Percentiles rank a stretch among this genome's conserved stretches.
Conservation (phyloP, 2,797 vertebrate genomes). For the Luscinia megarhynchos region DNA sequence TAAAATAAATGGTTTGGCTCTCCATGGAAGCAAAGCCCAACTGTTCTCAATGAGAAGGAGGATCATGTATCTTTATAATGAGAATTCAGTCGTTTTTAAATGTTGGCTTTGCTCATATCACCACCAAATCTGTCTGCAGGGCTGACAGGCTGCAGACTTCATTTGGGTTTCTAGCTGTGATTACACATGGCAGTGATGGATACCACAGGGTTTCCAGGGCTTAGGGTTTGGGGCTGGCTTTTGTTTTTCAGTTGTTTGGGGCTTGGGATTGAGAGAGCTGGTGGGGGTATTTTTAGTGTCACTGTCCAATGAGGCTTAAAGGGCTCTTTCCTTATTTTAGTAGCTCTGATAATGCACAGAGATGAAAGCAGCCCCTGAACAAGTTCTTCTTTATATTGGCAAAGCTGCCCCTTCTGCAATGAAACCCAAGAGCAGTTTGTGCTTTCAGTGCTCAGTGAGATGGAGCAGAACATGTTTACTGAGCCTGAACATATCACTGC, state of each 20-base stretch:
- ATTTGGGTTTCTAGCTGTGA: conserved; percentile 65
- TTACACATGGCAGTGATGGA: conserved; percentile 73
- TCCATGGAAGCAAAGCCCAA: conserved; percentile 67
- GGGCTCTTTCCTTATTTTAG: conserved; percentile 54
- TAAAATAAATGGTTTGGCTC: conserved; percentile 68
- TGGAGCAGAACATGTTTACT: conserved; percentile 35
- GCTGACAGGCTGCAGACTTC: conserved; percentile 72
- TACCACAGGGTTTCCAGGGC: conserved; percentile 44
- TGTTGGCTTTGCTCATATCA: conserved; percentile 55
- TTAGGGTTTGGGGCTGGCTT: conserved; percentile 59
- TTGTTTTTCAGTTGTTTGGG: conserved; percentile 53
- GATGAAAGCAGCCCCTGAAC: conserved; percentile 57
- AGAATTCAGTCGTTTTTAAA: conserved; percentile 73
- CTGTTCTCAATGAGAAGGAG: conserved; percentile 56
- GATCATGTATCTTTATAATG: conserved; percentile 75
- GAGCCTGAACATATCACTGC: background rate
- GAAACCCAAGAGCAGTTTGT: conserved; percentile 18
- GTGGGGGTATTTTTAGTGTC: conserved; percentile 62
- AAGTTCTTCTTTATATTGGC: conserved; percentile 55
- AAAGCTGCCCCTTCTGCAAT: background rate
- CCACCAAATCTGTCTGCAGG: conserved; percentile 69
- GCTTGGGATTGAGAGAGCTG: conserved; percentile 1
- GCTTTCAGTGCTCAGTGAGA: conserved; percentile 37
- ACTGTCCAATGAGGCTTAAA: conserved; percentile 52
- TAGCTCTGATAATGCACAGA: conserved; percentile 43